A percentile compares a stretch with the other conserved stretches of the same genome.
Conservation (phyloP, 2,113 vertebrate species). For the Scomber colias region DNA sequence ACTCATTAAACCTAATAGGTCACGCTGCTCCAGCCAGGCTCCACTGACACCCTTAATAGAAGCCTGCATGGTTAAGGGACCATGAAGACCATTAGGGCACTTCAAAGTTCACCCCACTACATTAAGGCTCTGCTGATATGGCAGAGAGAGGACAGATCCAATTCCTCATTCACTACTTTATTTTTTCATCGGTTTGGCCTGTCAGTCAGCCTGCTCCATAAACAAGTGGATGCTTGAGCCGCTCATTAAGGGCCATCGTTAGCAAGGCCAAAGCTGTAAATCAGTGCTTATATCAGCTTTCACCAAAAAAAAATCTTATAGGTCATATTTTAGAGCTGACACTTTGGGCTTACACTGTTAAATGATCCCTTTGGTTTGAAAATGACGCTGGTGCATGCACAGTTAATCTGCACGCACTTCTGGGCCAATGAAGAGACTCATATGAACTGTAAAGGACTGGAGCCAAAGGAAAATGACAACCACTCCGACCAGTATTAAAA, state of each 20-base stretch:
- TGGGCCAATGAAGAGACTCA: constrained; percentile 49
- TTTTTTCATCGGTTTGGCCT: constrained; percentile 67
- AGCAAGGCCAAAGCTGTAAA: constrained; percentile 71
- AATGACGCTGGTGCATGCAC: constrained; percentile 39
- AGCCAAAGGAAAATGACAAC: constrained; percentile 41
- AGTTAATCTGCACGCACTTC: constrained; percentile 55
- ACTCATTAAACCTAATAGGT: constrained; percentile 82
- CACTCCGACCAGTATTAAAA: constrained; percentile 26
- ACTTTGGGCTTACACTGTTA: constrained; percentile 63
- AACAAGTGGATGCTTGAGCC: constrained; percentile 76
- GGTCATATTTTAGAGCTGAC: constrained; percentile 88
- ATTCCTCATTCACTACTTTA: constrained; percentile 71
- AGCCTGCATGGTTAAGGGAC: constrained; percentile 75
- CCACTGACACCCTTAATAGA: constrained; percentile 81
- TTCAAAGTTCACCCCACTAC: constrained; percentile 81
- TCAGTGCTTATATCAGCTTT: constrained; percentile 88
- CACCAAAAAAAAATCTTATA: constrained; percentile 81
- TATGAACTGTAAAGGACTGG: constrained; percentile 30
- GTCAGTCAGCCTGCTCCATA: constrained; percentile 74
- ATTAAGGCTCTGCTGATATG: constrained; percentile 67
- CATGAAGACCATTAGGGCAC: constrained; percentile 84
- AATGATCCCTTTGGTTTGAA: constrained; percentile 63
- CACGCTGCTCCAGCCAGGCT: constrained; percentile 79
- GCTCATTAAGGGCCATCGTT: constrained; percentile 77
- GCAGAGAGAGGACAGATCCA: constrained; percentile 74